Evolutionary conservation across 1,140 invertebrate species (phyloP).

Genomic region (Ephestia elutella): DNA sequence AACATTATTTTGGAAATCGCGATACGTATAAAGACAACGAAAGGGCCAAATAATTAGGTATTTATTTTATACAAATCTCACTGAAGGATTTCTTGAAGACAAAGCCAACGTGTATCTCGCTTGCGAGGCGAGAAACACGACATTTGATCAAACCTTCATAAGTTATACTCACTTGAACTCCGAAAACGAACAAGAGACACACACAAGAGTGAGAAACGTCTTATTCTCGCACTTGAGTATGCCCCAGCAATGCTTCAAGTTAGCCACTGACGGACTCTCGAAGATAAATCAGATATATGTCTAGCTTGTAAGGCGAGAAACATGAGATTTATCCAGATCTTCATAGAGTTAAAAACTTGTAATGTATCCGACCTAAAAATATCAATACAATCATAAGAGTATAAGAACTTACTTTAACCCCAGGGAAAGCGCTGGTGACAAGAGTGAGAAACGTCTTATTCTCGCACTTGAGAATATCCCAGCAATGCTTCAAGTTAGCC

Average conservation of each 20-base stretch:
- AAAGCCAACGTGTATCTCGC: constrained; percentile 86
- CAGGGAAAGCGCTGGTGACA: constrained; percentile 94
- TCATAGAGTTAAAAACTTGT: too few species aligned
- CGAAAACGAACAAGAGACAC: too few species aligned
- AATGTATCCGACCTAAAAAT: too few species aligned
- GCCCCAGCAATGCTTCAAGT: constrained; percentile 93
- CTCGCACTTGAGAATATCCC: constrained; percentile 94
- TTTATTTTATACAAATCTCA: too few species aligned
- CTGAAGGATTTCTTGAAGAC: constrained; percentile 87
- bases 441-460: constrained; percentile 92
- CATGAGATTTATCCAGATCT: constrained; percentile 96
- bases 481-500: constrained; percentile 90
- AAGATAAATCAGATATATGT: constrained; percentile 86
- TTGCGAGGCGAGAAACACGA: constrained; percentile 94
- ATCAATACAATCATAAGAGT: neutral
- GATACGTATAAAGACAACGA: too few species aligned
- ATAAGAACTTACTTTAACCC: constrained; percentile 78
- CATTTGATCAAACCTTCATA: too few species aligned
- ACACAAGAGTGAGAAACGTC: constrained; percentile 89
- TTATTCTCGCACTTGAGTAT: constrained; percentile 92
- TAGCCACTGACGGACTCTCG: constrained; percentile 85
- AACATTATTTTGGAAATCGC: too few species aligned
- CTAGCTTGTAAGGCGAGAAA: constrained; percentile 91
- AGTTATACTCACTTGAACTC: too few species aligned
- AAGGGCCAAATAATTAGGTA: too few species aligned